Evolutionary conservation across 2,888 invertebrate genomes (phyloP).

Genomic region (Sinhomidia bicolor): DNA sequence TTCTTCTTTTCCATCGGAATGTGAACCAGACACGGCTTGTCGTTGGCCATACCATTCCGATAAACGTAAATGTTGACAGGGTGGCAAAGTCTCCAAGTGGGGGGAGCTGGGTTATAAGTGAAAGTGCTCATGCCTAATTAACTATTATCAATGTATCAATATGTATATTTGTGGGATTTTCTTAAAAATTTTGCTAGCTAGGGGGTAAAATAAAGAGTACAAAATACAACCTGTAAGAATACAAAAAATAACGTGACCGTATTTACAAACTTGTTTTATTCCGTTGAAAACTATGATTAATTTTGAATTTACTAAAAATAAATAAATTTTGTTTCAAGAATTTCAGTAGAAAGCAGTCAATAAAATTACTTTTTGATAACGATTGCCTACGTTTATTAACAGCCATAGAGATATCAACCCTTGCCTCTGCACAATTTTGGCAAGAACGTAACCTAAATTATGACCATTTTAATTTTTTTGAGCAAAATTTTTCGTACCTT

Average conservation of each 20-base stretch:
- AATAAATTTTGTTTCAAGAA: too few species aligned
- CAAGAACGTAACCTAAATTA: too few species aligned
- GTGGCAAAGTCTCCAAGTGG: slow-evolving; percentile 58
- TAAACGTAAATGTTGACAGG: slow-evolving; percentile 73
- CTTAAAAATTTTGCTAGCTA: background rate
- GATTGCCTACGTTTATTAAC: too few species aligned
- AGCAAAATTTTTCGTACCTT: too few species aligned
- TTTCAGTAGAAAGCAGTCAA: too few species aligned
- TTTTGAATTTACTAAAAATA: too few species aligned
- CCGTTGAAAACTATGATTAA: background rate
- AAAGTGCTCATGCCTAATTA: too few species aligned
- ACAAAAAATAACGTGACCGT: background rate
- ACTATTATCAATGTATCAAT: too few species aligned
- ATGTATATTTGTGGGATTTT: too few species aligned
- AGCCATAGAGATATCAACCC: background rate
- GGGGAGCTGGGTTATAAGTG: background rate
- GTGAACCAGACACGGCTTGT: slow-evolving; percentile 62
- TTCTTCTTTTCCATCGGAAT: slow-evolving; percentile 68
- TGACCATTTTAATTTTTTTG: too few species aligned
- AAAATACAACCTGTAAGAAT: background rate
- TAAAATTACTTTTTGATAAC: background rate
- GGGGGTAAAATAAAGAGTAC: too few species aligned
- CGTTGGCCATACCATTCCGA: slow-evolving; percentile 58
- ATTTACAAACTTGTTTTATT: background rate
- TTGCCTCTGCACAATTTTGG: too few species aligned